Percentiles rank a stretch among this genome's conserved stretches.
These are phyloP conservation scores for Piezodorus guildinii DNA, from an alignment of 1,140 invertebrate species.

Conservation along the genomic window DNA sequence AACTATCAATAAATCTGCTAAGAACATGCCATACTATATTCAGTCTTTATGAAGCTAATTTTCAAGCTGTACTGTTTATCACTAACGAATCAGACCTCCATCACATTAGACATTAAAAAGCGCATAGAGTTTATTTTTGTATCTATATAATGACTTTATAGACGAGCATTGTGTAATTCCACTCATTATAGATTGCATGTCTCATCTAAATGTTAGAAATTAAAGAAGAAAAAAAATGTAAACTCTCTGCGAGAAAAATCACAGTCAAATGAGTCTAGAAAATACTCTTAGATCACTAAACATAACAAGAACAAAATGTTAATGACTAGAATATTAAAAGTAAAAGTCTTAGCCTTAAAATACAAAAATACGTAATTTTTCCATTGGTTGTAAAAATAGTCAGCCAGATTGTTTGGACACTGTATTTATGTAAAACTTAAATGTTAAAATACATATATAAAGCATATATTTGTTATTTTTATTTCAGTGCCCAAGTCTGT, in stretches of 20 bases:
- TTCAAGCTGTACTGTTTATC: no score
- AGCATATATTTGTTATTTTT: not conserved
- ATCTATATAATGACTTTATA: no score
- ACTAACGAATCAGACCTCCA: no score
- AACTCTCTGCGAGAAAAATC: slow-evolving; percentile 8
- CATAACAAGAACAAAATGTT: not conserved
- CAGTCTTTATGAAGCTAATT: no score
- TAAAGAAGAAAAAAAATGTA: not conserved
- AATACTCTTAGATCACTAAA: not conserved
- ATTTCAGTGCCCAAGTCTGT: not conserved
- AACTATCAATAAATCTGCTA: no score
- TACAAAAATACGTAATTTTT: not conserved
- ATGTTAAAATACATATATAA: not conserved
- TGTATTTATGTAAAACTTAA: slow-evolving; percentile 9
- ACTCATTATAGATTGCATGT: no score
- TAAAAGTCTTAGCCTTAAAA: not conserved
- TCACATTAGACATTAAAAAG: no score
- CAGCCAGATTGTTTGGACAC: not conserved
- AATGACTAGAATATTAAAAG: not conserved
- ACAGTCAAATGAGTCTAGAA: slow-evolving; percentile 1
- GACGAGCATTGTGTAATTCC: no score
- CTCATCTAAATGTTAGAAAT: no score
- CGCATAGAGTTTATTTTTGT: no score
- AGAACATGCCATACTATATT: no score
- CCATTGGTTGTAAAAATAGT: not conserved